Percentiles rank a stretch among this genome's conserved stretches.
Evolutionary conservation across 2,797 vertebrate genomes (phyloP).

Genomic region (Coregonus ussuriensis): DNA sequence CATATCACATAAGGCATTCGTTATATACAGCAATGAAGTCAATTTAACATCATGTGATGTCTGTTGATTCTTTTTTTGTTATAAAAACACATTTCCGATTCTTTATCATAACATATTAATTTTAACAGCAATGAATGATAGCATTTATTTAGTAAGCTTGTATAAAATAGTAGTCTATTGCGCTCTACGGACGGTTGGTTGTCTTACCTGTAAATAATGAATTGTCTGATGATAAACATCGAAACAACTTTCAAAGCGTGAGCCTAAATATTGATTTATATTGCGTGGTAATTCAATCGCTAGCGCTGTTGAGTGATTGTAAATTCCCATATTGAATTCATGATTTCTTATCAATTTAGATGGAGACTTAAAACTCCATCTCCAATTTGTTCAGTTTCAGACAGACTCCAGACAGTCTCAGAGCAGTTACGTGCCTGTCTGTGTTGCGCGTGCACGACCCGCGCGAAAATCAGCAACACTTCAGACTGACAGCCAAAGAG

Average conservation of each 20-base stretch:
- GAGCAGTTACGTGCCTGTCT: conserved; percentile 74
- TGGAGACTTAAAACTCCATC: conserved; percentile 72
- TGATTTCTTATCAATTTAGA: conserved; percentile 53
- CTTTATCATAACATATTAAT: conserved; percentile 1
- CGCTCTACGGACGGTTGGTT: conserved; percentile 45
- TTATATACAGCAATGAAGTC: conserved; percentile 8
- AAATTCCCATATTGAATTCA: conserved; percentile 55
- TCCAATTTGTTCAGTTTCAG: conserved; percentile 80
- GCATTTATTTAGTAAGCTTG: neutral
- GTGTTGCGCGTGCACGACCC: conserved; percentile 76
- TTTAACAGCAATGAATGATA: conserved; percentile 12
- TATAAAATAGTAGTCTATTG: conserved; percentile 38
- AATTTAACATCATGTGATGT: neutral
- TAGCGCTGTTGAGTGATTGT: conserved; percentile 37
- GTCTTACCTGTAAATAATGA: conserved; percentile 75
- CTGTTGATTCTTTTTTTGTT: neutral
- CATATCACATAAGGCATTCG: neutral
- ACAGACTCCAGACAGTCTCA: conserved; percentile 84
- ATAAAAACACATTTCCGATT: neutral
- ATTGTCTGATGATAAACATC: conserved; percentile 68
- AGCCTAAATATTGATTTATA: conserved; percentile 35
- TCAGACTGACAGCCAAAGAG: conserved; percentile 59
- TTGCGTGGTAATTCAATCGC: conserved; percentile 39
- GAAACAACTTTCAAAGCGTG: conserved; percentile 74
- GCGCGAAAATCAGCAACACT: conserved; percentile 66